Evolutionary conservation across 2,113 vertebrate genomes (phyloP), one percentile per base, ranked within the genome.

Genomic region (Strix uralensis): DNA sequence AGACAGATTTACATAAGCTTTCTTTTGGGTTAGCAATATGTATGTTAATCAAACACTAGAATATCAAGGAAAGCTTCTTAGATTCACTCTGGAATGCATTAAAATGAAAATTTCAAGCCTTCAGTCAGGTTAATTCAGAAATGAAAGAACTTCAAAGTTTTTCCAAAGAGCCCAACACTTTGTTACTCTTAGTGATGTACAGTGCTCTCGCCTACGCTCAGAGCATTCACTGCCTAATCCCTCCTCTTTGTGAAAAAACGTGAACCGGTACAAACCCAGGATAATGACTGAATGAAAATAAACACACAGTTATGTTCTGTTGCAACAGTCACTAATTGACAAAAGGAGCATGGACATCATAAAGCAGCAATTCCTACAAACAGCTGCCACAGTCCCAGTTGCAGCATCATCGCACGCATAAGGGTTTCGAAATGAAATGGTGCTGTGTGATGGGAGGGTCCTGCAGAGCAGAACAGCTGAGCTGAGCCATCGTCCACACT

Each of bases 11-110:
- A 58, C 80, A 93, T 89, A 75, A 82, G 49, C 63, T 78, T 96
- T 85, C 40, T 77, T 90, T 90, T 89, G 15, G n/a, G 42, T 86
- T 91, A 81, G 59, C 36, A 80, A 91, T 21, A 95, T 18, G 44
- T 55, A 92, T 90, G 44, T 80, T 92, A 94, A 95, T 84, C 78
- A 94, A 91, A 81, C 27, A 90, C 22, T 40, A 42, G n/a, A 95
- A 93, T 54, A 85, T 32, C 4, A 2, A 79, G 73, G 40, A 95
- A 88, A 83, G 70, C 77, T 89, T 90, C 84, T 85, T 90, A 88
- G 67, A 77, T 51, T 67, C n/a, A 88, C 46, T 44, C 70, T 38
- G 15, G 70, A 93, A 90, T 11, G 12, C 27, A 80, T 57, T n/a
- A 81, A 57, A 86, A 88, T 25, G 55, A 92, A 93, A 63, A 83